These are phyloP conservation scores for Artibeus jamaicensis DNA, from an alignment of 2,797 vertebrate species.

Conservation along the genomic window DNA sequence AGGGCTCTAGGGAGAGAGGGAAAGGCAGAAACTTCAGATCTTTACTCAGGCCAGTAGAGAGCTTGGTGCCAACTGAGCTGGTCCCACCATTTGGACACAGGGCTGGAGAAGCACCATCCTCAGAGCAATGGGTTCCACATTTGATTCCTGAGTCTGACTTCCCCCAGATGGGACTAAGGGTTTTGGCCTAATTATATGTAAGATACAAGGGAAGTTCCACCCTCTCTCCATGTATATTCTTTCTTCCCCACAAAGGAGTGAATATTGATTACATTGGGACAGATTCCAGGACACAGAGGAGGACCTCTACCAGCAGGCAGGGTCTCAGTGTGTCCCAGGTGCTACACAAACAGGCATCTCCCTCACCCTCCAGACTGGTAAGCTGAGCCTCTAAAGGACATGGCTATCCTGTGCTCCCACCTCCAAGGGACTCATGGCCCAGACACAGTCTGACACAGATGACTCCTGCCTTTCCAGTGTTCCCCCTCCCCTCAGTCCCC, in stretches of 20 bases:
- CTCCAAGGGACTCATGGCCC: background rate
- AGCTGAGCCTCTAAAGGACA: background rate
- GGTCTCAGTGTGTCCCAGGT: background rate
- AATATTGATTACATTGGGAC: background rate
- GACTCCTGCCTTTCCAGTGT: too few relatives aligned
- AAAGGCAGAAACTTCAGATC: background rate
- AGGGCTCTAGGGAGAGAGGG: background rate
- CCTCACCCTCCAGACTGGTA: too few relatives aligned
- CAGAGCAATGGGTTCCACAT: background rate
- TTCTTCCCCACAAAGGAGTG: background rate
- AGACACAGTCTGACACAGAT: background rate
- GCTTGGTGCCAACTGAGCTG: background rate
- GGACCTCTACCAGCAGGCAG: background rate
- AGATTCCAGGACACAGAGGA: background rate
- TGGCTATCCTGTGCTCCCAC: background rate
- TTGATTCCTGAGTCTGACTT: background rate
- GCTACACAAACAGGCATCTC: rapidly evolving
- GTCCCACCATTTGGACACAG: too few relatives aligned
- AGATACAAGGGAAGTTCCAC: background rate
- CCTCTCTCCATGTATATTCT: background rate
- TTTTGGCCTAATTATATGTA: background rate
- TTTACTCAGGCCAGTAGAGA: background rate
- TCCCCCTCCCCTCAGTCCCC: too few relatives aligned
- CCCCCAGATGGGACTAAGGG: background rate
- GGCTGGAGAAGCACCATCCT: background rate